Evolutionary conservation across 1,140 invertebrate genomes (phyloP).

Genomic region (Brachionus manjavacas): DNA sequence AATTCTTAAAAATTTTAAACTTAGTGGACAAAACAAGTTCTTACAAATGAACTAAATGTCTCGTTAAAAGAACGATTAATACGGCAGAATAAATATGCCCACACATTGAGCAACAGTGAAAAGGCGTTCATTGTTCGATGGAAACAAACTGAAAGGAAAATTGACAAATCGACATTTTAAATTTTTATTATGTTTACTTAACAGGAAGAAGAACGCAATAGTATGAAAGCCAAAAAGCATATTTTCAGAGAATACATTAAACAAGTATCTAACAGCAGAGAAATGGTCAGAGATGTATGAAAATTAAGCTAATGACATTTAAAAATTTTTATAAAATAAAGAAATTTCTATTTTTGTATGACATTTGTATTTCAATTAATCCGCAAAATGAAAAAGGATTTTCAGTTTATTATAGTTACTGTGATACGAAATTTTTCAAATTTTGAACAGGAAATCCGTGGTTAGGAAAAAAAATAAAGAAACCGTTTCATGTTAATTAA

Average conservation of each 20-base stretch:
- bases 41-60: slow-evolving; percentile 90
- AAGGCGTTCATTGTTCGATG: slow-evolving; percentile 19
- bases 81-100: slow-evolving; percentile 81
- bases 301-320: not conserved
- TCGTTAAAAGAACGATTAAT: slow-evolving; percentile 75
- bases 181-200: not conserved
- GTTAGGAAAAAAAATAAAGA: not conserved
- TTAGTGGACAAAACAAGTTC: slow-evolving; percentile 86
- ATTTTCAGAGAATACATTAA: not conserved
- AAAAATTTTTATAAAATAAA: not conserved
- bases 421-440: not conserved
- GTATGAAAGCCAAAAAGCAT: not conserved
- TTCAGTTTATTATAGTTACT: not conserved
- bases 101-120: slow-evolving; percentile 60
- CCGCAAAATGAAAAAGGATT: not conserved
- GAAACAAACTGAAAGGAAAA: slow-evolving; percentile 34
- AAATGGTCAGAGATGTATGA: not conserved
- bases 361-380: not conserved
- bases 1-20: not conserved
- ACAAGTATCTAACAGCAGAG: not conserved
- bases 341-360: not conserved
- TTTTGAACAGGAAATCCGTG: not conserved
- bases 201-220: not conserved
- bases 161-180: not conserved
- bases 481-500: not conserved